Base-by-base conservation (phyloP, 2,113 vertebrate species). In the Dolichotis patagonum region DNA sequence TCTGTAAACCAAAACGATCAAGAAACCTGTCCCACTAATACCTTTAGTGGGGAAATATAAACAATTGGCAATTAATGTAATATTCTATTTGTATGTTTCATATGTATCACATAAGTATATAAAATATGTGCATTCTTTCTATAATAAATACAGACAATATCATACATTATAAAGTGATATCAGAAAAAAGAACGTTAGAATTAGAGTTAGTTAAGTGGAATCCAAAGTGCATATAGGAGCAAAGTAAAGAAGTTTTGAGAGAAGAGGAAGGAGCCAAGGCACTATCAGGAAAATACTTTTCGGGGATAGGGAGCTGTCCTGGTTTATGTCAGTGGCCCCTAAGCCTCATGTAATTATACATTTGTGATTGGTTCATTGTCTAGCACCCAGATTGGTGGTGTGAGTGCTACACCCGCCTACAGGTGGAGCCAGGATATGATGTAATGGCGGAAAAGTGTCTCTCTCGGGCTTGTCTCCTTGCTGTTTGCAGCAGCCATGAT, bases 11-110 rank as follows among this genome's bases (percentile, higher is more conserved):
- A 81, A 81, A 95, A 8, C 77, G 5, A 85, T 32, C 8, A 11
- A 95, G 35, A 38, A 26, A 69, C 2, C 14, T 93, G 14, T 4
- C n/a, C 7, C 81, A 7, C 38, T 0, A 28, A 12, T 60, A 78
- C 12, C 20, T 90, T 94, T 87, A 90, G 22, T 13, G 16, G 95
- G 95, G 17, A 22, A 95, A 93, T 46, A 77, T n/a, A 81, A 30
- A 93, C 35, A 63, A 35, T 85, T 30, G 93, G 24, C 17, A 87
- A 52, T 67, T 90, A 67, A 90, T 82, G 3, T 30, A 71, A 54
- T 54, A 30, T 28, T 49, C 69, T 30, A 5, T 52, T 62, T 41
- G 28, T 52, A 78, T 41, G 60, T 52, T 43, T 56, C 4, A 30
- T 56, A 4, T 56, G 43, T 38, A 46, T 10, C 19, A 71, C 46